These are phyloP conservation scores for Anolis sagrei DNA, from an alignment of 2,113 vertebrate species.

Conservation along the genomic window DNA sequence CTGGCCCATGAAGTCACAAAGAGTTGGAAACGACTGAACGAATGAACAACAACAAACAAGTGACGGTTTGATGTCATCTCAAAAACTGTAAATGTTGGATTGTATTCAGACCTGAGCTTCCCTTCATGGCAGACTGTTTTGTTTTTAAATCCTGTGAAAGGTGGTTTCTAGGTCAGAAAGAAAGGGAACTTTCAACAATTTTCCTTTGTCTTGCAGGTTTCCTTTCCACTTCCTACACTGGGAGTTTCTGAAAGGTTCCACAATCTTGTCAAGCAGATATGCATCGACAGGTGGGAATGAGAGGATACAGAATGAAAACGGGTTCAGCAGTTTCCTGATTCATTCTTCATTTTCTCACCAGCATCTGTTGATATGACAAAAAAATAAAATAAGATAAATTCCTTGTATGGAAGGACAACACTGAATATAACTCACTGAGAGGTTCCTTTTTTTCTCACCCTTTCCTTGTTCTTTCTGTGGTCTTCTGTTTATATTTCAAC, in stretches of 20 bases:
- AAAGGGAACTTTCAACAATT: neutral
- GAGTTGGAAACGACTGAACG: too few species aligned
- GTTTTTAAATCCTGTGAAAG: neutral
- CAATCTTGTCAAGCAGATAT: neutral
- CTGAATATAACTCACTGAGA: neutral
- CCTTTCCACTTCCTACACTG: neutral
- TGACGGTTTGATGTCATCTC: neutral
- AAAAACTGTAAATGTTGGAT: neutral
- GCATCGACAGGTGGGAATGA: too few species aligned
- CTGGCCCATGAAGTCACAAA: too few species aligned
- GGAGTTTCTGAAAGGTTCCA: neutral
- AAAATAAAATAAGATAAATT: neutral
- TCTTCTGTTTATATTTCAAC: neutral
- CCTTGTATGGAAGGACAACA: neutral
- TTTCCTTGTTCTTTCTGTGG: neutral
- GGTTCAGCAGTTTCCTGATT: neutral
- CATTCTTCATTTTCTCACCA: neutral
- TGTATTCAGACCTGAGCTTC: neutral
- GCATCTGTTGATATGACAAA: neutral
- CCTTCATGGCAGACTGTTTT: too few species aligned
- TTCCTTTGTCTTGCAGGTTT: neutral
- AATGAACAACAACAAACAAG: too few species aligned
- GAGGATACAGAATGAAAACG: neutral
- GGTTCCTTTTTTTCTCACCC: neutral
- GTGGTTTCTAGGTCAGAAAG: too few species aligned